Conservation (phyloP, 2,797 vertebrate species). For the Mycteria americana region DNA sequence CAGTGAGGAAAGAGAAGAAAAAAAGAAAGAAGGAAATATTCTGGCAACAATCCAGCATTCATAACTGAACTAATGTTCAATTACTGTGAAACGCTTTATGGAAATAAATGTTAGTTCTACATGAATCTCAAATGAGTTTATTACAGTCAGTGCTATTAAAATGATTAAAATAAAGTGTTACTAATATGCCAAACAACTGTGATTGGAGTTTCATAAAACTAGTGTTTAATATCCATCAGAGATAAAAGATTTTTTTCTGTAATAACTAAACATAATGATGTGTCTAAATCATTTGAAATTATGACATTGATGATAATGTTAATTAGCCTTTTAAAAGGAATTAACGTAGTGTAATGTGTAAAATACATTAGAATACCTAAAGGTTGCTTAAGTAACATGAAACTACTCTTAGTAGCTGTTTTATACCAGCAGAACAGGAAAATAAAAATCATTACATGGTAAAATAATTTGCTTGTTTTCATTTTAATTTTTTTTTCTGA, state of each 20-base stretch:
- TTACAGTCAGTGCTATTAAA: slow-evolving; percentile 54
- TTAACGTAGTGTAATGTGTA: neutral
- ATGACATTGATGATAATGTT: slow-evolving; percentile 1
- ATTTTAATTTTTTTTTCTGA: neutral
- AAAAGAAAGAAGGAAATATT: neutral
- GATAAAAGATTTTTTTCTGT: neutral
- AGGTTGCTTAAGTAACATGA: neutral
- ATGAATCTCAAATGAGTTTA: slow-evolving; percentile 59
- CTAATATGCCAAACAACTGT: slow-evolving; percentile 50
- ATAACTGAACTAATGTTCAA: slow-evolving; percentile 53
- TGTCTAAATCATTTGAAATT: slow-evolving; percentile 41
- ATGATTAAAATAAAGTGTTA: slow-evolving; percentile 54
- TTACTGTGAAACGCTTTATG: slow-evolving; percentile 53
- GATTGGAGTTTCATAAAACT: slow-evolving; percentile 35
- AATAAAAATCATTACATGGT: neutral
- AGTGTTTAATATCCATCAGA: slow-evolving; percentile 42
- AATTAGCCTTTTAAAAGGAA: slow-evolving; percentile 6
- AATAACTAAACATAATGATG: slow-evolving; percentile 35
- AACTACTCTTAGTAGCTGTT: neutral
- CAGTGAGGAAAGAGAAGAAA: neutral
- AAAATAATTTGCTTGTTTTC: neutral
- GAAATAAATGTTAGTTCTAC: slow-evolving; percentile 67
- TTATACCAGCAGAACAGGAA: neutral
- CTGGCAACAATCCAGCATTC: slow-evolving; percentile 36
- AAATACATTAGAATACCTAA: neutral